phyloP scores from a whole-genome alignment of 2,797 vertebrate genomes.

The Brachymystax lenok region DNA sequence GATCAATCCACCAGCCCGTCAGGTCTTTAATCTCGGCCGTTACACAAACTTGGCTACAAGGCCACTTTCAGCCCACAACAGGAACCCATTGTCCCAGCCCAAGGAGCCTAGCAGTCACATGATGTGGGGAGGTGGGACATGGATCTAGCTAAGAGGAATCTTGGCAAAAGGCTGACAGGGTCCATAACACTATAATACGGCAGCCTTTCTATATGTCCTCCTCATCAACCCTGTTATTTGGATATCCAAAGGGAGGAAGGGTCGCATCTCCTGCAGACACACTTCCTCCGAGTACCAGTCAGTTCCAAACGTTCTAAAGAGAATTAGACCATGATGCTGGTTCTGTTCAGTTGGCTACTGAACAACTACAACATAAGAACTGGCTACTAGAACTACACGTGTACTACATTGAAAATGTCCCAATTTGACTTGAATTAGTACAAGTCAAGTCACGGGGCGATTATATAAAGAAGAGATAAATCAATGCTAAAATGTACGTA shows the following conservation, averaged over 20 bases:
- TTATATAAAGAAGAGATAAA: background rate
- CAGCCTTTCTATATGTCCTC: conserved; percentile 47
- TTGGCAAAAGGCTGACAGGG: conserved; percentile 40
- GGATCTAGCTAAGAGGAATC: conserved; percentile 55
- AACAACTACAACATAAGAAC: background rate
- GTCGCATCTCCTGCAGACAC: background rate
- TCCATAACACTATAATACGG: conserved; percentile 45
- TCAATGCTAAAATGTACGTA: too few relatives aligned
- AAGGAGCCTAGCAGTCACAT: conserved; percentile 39
- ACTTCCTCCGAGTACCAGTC: conserved; percentile 32
- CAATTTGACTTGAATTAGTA: too few relatives aligned
- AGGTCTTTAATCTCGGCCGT: too few relatives aligned
- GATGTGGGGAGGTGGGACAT: conserved; percentile 29
- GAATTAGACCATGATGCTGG: background rate
- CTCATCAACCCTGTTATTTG: conserved; percentile 35
- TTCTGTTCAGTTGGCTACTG: background rate
- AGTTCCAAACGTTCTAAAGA: background rate
- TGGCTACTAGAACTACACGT: background rate
- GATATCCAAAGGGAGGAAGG: conserved; percentile 19
- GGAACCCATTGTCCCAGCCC: conserved; percentile 50
- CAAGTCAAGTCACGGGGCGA: background rate
- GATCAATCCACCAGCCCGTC: too few relatives aligned
- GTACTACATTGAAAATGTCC: background rate
- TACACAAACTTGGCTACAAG: conserved; percentile 34
- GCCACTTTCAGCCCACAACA: conserved; percentile 52